Evolutionary conservation across 2,888 invertebrate species (phyloP).

Genomic region (Anticlea derivata): DNA sequence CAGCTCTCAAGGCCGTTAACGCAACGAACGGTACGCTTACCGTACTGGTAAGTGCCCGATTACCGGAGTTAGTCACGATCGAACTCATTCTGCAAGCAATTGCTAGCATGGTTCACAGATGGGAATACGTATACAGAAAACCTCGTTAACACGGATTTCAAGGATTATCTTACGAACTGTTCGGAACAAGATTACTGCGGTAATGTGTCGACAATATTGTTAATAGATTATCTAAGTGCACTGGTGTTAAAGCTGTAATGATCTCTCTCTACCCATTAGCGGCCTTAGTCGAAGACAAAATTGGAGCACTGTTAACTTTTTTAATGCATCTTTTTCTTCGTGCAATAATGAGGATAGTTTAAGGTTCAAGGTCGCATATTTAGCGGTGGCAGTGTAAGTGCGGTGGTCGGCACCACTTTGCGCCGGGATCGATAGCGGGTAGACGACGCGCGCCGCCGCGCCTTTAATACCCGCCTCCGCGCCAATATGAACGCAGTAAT

Average conservation of each 20-base stretch:
- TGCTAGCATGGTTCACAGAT: slow-evolving; percentile 7
- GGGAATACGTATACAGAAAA: slow-evolving; percentile 4
- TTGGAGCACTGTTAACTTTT: no score
- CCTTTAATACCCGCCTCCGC: slow-evolving; percentile 47
- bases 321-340: no score
- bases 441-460: slow-evolving; percentile 74
- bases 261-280: no score
- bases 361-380: slow-evolving; percentile 76
- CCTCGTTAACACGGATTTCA: slow-evolving; percentile 3
- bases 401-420: slow-evolving; percentile 67
- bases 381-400: slow-evolving; percentile 58
- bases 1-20: slow-evolving; percentile 70
- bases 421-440: slow-evolving; percentile 74
- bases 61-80: slow-evolving; percentile 66
- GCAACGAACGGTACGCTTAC: slow-evolving; percentile 69
- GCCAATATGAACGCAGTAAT: slow-evolving; percentile 51
- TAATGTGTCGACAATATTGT: not conserved
- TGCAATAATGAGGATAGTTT: slow-evolving; percentile 59
- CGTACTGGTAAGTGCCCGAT: slow-evolving; percentile 52
- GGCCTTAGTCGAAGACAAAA: no score
- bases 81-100: slow-evolving; percentile 36
- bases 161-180: slow-evolving; percentile 3
- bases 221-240: not conserved
- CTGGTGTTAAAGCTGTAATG: not conserved
- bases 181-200: slow-evolving; percentile 2